These are phyloP conservation scores for Lasioglossum vierecki DNA, from an alignment of 2,888 invertebrate genomes.

Conservation along the genomic window DNA sequence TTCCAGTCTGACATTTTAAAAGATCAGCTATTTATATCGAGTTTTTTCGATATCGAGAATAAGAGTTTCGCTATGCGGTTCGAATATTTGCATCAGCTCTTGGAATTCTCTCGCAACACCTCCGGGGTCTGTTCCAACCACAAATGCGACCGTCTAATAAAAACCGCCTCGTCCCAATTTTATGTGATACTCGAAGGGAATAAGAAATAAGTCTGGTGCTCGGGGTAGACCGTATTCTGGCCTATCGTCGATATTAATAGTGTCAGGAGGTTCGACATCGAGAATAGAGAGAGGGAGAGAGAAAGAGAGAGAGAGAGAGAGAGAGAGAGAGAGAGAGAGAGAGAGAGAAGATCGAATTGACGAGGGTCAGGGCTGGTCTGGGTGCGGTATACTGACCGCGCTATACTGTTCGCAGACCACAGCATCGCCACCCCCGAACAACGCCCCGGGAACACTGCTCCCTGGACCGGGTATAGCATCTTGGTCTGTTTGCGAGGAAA, in stretches of 20 bases:
- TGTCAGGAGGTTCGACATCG: conserved; percentile 26
- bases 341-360: conserved; percentile 35
- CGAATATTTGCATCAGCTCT: background rate
- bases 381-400: conserved; percentile 36
- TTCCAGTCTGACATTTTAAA: background rate
- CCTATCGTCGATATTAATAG: conserved; percentile 64
- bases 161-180: background rate
- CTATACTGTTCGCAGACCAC: conserved; percentile 6
- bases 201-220: background rate
- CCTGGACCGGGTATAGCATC: conserved; percentile 23
- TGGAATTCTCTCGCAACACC: background rate
- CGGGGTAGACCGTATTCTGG: conserved; percentile 33
- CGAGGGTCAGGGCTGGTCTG: conserved; percentile 39
- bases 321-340: background rate
- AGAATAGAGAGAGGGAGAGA: background rate
- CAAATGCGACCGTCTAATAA: conserved; percentile 4
- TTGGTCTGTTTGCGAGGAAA: conserved; percentile 45
- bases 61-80: background rate
- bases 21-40: background rate
- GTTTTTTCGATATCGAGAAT: background rate
- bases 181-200: background rate
- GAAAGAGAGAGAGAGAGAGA: background rate
- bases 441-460: conserved; percentile 18
- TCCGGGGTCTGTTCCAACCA: background rate
- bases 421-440: conserved; percentile 19